Base-by-base conservation (phyloP, 2,797 vertebrate species). In the Paramormyrops hopkinsi region DNA sequence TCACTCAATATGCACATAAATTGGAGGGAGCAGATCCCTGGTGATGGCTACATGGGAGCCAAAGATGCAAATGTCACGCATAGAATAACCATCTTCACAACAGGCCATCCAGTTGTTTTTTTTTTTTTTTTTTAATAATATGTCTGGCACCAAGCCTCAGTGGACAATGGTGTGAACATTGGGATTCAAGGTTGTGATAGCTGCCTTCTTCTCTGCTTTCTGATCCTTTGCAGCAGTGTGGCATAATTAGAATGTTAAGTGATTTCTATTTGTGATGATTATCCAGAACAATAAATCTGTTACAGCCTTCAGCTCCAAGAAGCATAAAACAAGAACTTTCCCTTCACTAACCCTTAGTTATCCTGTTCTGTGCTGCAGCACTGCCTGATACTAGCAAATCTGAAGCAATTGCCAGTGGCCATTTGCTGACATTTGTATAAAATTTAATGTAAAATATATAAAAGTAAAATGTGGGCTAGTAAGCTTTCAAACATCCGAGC, bases 1-100 rank as follows among this genome's bases (percentile, higher is more conserved):
- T 95, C 94, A 94, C 94, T 96, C 94, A 95, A 92, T 96, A 96
- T 96, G 95, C 95, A 96, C 96, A 96, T 95, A 95, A 92, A 92
- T 86, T 93, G 94, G 95, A 95, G 94, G 91, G 91, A 44, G 69
- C 86, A 92, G 92, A 94, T 94, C 93, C 93, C 94, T 92, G 93
- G 94, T 93, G 94, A 94, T 92, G 92, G 92, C 93, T 94, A 92
- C 92, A 92, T 88, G 91, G 92, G 92, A 95, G 93, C 93, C 92
- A 92, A 92, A 92, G 94, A 95, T 95, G 95, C 95, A 96, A 95
- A 96, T 95, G 93, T 94, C 94, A 95, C 86, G 44, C 88, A 56
- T 91, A 90, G 90, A 88, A 90, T 91, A 90, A 29, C 76, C 87
- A 84, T 50, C 90, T 86, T 89, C 48, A 53, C 86, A 89, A 44